Evolutionary conservation across 2,113 vertebrate genomes (phyloP).

Genomic region (Sorex fumeus): DNA sequence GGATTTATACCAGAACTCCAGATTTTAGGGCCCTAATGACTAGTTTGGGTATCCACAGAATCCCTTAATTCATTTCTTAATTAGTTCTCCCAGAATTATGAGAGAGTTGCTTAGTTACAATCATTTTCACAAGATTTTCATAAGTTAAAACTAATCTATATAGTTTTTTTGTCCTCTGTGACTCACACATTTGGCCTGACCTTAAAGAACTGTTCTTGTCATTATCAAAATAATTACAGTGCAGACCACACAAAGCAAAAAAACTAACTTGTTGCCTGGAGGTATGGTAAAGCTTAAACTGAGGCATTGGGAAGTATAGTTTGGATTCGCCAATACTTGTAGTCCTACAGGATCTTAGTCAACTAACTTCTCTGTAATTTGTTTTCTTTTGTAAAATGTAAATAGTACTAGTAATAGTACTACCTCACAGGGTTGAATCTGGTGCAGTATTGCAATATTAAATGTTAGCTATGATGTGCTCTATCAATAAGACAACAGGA

Average conservation of each 20-base stretch:
- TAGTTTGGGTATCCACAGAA: conserved; percentile 76
- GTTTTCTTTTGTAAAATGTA: conserved; percentile 12
- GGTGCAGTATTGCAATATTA: not conserved
- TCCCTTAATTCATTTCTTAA: conserved; percentile 85
- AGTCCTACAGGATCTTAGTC: not conserved
- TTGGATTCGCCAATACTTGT: not conserved
- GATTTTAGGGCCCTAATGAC: conserved; percentile 75
- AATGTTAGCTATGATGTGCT: not conserved
- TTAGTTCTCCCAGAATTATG: conserved; percentile 76
- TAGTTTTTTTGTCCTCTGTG: not conserved
- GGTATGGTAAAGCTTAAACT: too few relatives aligned
- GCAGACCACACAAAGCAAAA: not conserved
- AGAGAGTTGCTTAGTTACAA: conserved; percentile 84
- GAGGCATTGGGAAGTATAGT: not conserved
- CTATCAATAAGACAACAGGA: not conserved
- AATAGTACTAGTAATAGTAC: not conserved
- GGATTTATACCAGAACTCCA: conserved; percentile 79
- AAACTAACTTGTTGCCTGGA: not conserved
- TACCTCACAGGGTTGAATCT: not conserved
- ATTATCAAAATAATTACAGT: conserved; percentile 11
- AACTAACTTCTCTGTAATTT: not conserved
- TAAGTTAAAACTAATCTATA: conserved; percentile 74
- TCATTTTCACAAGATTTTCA: conserved; percentile 78
- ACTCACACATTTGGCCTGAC: not conserved
- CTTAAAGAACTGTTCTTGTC: conserved; percentile 47